phyloP scores from a whole-genome alignment of 2,797 vertebrate genomes.

The Micromesistius poutassou region DNA sequence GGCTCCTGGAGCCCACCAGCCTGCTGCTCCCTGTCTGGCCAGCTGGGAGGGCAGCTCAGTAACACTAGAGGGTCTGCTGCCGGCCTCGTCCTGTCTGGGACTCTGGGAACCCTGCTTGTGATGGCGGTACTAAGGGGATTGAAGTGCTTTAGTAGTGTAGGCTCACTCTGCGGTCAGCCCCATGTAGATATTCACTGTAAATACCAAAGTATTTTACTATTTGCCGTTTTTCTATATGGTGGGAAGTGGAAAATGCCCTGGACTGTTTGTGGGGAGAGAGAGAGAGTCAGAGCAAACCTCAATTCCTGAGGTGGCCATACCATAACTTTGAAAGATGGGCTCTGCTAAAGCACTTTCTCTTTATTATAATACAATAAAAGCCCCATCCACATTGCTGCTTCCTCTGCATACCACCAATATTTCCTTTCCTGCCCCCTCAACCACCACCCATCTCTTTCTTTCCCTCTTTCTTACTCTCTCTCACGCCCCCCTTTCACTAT shows the following conservation, averaged over 20 bases:
- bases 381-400: constrained; percentile 38
- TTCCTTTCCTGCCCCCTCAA: constrained; percentile 20
- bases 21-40: background rate
- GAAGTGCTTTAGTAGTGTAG: constrained; percentile 9
- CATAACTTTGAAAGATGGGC: constrained; percentile 22
- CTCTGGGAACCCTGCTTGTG: constrained; percentile 11
- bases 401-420: constrained; percentile 37
- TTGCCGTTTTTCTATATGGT: background rate
- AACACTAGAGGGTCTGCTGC: constrained; percentile 20
- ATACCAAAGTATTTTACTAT: background rate
- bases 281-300: constrained; percentile 1
- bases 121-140: constrained; percentile 7
- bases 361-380: constrained; percentile 46
- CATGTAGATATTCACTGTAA: constrained; percentile 23
- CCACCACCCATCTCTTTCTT: background rate
- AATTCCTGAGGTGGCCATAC: constrained; percentile 21
- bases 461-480: background rate
- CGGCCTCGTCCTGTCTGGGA: constrained; percentile 6
- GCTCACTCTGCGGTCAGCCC: constrained; percentile 19
- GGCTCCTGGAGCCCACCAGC: background rate
- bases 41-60: background rate
- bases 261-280: background rate
- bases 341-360: constrained; percentile 52
- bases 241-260: background rate
- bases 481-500: background rate